Evolutionary conservation across 2,113 vertebrate species (phyloP).

Genomic region (Xiphorhynchus elegans): DNA sequence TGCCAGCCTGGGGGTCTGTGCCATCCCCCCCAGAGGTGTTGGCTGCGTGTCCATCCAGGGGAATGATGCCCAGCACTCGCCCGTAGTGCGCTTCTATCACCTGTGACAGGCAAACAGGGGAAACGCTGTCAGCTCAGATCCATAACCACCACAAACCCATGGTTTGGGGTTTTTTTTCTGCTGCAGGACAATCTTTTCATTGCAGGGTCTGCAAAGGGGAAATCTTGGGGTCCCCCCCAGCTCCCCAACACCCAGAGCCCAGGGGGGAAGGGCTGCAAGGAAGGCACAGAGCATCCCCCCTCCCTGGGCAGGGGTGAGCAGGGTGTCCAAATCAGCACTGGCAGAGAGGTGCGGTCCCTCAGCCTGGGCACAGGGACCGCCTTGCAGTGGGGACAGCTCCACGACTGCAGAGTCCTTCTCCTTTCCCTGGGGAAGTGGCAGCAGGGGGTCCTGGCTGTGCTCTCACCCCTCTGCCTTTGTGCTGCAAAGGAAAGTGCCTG

Average conservation of each 20-base stretch:
- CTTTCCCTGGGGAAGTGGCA: neutral
- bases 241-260: neutral
- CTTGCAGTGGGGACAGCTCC: neutral
- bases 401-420: accelerated
- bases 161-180: neutral
- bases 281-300: neutral
- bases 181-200: neutral
- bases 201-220: neutral
- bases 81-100: slow-evolving; percentile 87
- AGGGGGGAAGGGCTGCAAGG: accelerated
- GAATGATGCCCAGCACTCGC: slow-evolving; percentile 70
- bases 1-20: neutral
- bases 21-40: neutral
- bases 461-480: neutral
- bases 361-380: accelerated
- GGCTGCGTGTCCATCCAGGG: neutral
- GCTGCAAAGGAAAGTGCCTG: accelerated
- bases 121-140: accelerated
- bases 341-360: accelerated
- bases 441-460: accelerated
- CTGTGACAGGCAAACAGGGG: slow-evolving; percentile 61
- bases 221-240: neutral
- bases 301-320: accelerated
- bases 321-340: accelerated
- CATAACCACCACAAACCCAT: neutral